Conservation (phyloP, 2,888 invertebrate genomes). For the Ophion ventricosus region DNA sequence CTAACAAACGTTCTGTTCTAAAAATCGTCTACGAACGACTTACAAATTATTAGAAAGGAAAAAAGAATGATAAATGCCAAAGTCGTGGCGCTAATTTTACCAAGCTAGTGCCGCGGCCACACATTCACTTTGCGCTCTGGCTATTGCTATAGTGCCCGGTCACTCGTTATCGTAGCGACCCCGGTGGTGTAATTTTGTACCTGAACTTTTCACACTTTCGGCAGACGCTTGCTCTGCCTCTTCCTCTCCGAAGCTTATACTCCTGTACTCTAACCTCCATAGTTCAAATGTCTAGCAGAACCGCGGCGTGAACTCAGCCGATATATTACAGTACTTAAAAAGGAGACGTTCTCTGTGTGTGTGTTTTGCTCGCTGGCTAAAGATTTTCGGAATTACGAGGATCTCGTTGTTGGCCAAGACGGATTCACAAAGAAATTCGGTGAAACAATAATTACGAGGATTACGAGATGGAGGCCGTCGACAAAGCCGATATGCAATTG, state of each 20-base stretch:
- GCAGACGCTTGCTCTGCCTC: background rate
- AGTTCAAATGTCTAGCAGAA: background rate
- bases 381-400: background rate
- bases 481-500: slow-evolving; percentile 37
- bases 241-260: background rate
- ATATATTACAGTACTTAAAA: background rate
- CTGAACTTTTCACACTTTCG: background rate
- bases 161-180: background rate
- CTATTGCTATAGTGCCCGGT: background rate
- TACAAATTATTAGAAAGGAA: too few species aligned
- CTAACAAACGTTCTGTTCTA: too few species aligned
- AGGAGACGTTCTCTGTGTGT: background rate
- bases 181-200: background rate
- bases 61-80: too few species aligned
- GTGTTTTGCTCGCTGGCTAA: background rate
- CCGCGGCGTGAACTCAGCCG: background rate
- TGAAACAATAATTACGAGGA: background rate
- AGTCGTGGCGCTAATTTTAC: too few species aligned
- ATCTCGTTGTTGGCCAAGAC: background rate
- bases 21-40: too few species aligned
- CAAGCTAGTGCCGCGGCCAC: too few species aligned
- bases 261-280: background rate
- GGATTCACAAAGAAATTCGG: background rate
- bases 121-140: background rate
- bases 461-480: background rate